Base-by-base conservation (phyloP, 1,140 invertebrate genomes). In the Hetaerina americana region DNA sequence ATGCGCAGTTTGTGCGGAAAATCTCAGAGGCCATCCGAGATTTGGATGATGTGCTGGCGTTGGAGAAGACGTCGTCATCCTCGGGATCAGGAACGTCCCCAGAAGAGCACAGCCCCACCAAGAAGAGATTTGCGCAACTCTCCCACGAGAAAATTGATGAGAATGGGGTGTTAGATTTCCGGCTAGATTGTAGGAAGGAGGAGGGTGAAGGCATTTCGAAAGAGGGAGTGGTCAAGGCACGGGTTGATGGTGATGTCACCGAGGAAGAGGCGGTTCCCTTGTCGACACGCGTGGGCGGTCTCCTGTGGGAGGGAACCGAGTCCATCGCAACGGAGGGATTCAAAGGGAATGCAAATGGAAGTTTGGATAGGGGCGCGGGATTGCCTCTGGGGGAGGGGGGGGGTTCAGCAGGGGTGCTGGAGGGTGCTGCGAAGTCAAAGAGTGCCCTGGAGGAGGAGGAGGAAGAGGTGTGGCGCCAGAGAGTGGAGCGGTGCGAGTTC, bases 21-120 rank as follows among this genome's bases (percentile, higher is more conserved):
- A 84, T 88, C 66, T 87, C 85, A 40, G 85, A 87, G 75, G 86
- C 87, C n/a, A 87, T 88, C 28, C 85, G 84, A 78, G 85, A 87
- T 79, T 80, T 88, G 67, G 87, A 88, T 79, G 86, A 86, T 76
- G 86, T 86, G 74, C 77, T 88, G 24, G 87, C 86, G 67, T 82
- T 84, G 6, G 86, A 87, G 74, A 86, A 86, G 74, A 85, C 84
- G 5, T 86, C 85, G 5, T 86, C 85, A 71, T n/a, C n/a, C n/a
- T 85, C 85, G 0, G 83, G 85, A 74, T 86, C 85, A 5, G 85
- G 83, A 57, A 57, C 40, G 15, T 57, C 40, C 15, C 40, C 40
- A 18, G 40, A 5, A 5, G 40, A 57, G 22, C 22, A 1, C 22
- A 57, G 40, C 22, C 40, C 40, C 15, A n/a, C 71, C 74, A 57